Evolutionary conservation across 2,888 invertebrate genomes (phyloP), one percentile per base, ranked within the genome.

Genomic region (Habrosyne pyritoides): DNA sequence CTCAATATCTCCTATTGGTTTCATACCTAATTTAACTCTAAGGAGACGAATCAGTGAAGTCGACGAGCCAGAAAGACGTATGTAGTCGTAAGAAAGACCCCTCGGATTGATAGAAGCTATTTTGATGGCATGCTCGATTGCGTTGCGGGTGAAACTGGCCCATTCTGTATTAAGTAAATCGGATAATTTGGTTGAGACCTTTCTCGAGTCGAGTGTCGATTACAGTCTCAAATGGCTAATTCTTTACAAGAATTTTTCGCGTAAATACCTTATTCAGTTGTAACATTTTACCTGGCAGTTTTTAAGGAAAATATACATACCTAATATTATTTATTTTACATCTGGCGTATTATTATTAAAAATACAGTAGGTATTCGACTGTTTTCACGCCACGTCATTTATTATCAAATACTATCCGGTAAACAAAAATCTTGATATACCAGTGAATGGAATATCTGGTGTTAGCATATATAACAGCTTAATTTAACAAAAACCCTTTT

Each of bases 21-120:
- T 89, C 83, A 86, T 81, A 83, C 88, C 79, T 86, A 87, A 89
- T 91, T 90, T 89, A 89, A 87, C 88, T 84, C 79, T 81, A 84
- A 84, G 82, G 82, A 88, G 84, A 87, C 80, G 78, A 83, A 90
- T 89, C 69, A 85, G 78, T 69, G 77, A 69, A 76, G 59, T 73
- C 84, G 83, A 61, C 75, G 83, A 82, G 71, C 79, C 86, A 79
- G 79, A 83, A 86, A 87, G 85, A 86, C 85, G 81, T 83, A 86
- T 85, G 84, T 81, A 79, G 79, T 75, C 77, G 79, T 81, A 81
- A 79, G 79, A 78, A 81, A 79, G 75, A 71, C 66, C 74, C 67
- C 64, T 64, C 63, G 77, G 79, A 88, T 87, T 87, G 87, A 89
- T 88, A 79, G 80, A 63, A 79, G 71, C 79, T 73, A 87, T 86